phyloP scores from a whole-genome alignment of 2,113 vertebrate species.

The Tonatia bakeri region DNA sequence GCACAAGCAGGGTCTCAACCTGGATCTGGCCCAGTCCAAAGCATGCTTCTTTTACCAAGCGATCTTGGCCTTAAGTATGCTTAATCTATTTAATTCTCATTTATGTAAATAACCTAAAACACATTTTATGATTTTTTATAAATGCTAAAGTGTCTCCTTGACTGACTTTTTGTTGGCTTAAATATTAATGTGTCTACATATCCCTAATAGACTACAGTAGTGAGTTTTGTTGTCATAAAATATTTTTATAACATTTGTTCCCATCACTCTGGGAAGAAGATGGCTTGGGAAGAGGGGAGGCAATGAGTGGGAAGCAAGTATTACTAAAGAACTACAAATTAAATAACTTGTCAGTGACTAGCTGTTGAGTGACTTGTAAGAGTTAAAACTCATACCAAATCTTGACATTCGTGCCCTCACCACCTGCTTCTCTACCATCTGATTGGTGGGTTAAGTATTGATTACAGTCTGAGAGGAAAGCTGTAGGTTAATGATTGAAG shows the following conservation, averaged over 20 bases:
- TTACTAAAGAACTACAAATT: background rate
- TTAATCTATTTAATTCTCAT: background rate
- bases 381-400: constrained; percentile 2
- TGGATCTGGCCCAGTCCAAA: background rate
- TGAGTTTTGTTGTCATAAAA: background rate
- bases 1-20: background rate
- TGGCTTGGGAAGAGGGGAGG: background rate
- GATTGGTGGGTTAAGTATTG: background rate
- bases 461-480: background rate
- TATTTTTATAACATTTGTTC: constrained; percentile 15
- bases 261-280: background rate
- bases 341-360: background rate
- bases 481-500: background rate
- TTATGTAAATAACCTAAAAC: constrained; percentile 11
- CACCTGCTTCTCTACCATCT: background rate
- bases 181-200: background rate
- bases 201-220: background rate
- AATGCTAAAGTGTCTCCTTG: background rate
- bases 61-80: background rate
- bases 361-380: background rate
- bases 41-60: background rate
- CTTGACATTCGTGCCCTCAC: background rate
- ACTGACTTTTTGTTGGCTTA: background rate
- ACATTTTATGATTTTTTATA: background rate
- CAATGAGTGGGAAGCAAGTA: background rate